Percentiles rank a stretch among this genome's conserved stretches.
Evolutionary conservation across 2,888 invertebrate genomes (phyloP).

Genomic region (Caenorhabditis plicata): DNA sequence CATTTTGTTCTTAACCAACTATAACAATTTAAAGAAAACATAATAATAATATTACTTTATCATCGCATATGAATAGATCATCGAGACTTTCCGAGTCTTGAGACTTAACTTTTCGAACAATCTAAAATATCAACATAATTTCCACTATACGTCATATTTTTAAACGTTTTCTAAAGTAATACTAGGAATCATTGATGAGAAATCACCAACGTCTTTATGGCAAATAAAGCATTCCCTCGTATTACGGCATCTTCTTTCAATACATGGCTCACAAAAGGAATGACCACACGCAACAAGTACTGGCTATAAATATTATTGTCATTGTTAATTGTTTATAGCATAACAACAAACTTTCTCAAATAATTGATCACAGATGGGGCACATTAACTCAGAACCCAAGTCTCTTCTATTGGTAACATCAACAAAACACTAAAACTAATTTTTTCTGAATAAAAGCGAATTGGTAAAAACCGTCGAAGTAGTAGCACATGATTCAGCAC

Average conservation of each 20-base stretch:
- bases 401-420: slow-evolving; percentile 11
- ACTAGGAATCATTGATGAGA: slow-evolving; percentile 26
- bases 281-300: slow-evolving; percentile 29
- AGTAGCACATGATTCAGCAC: slow-evolving; percentile 23
- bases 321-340: not conserved
- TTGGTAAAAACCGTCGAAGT: slow-evolving; percentile 16
- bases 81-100: slow-evolving; percentile 3
- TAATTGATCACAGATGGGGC: slow-evolving; percentile 20
- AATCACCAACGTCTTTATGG: slow-evolving; percentile 19
- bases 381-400: slow-evolving; percentile 14
- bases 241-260: slow-evolving; percentile 15
- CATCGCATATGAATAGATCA: slow-evolving; percentile 20
- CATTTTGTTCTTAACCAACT: not conserved
- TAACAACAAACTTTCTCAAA: slow-evolving; percentile 25
- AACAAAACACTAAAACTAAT: slow-evolving; percentile 14
- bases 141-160: not conserved
- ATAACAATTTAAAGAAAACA: not conserved
- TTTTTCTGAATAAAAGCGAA: not conserved
- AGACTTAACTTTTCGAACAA: slow-evolving; percentile 19
- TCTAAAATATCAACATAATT: slow-evolving; percentile 5
- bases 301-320: slow-evolving; percentile 5
- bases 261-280: slow-evolving; percentile 27
- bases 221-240: slow-evolving; percentile 21
- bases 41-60: slow-evolving; percentile 1
- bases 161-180: slow-evolving; percentile 25